These are phyloP conservation scores for Malurus alboscapulatus DNA, from an alignment of 2,113 vertebrate genomes.

Conservation along the genomic window DNA sequence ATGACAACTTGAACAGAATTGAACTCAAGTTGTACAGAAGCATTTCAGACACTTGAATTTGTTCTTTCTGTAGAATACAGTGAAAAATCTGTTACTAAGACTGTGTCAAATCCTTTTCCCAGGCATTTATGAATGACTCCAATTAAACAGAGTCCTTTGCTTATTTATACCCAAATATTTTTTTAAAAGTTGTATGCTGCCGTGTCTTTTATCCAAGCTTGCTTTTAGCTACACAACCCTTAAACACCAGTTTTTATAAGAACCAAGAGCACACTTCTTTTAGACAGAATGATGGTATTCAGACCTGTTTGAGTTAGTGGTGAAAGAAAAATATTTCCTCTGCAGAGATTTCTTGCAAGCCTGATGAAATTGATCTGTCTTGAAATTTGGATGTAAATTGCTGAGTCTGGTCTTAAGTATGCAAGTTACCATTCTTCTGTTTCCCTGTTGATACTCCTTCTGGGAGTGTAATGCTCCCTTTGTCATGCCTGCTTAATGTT, in stretches of 20 bases:
- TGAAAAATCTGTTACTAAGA: not conserved
- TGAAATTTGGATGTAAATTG: not conserved
- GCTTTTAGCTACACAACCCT: not conserved
- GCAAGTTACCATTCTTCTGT: not conserved
- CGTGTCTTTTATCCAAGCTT: not conserved
- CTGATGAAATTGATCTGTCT: conserved; percentile 2
- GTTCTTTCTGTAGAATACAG: not conserved
- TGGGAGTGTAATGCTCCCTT: not conserved
- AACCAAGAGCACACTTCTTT: not conserved
- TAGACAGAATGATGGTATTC: not conserved
- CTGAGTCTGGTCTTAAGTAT: not conserved
- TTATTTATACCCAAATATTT: not conserved
- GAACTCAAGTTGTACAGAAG: not conserved
- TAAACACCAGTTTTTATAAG: not conserved
- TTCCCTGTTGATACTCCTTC: not conserved
- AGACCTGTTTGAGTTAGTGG: not conserved
- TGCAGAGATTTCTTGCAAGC: not conserved
- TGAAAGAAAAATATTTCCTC: conserved; percentile 16
- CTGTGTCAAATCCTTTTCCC: not conserved
- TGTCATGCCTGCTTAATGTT: not conserved
- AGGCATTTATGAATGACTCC: not conserved
- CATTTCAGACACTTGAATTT: not conserved
- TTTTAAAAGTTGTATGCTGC: not conserved
- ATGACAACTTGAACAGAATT: not conserved
- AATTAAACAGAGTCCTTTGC: not conserved